Base-by-base conservation (phyloP, 2,888 invertebrate genomes). In the Morpho achilles region DNA sequence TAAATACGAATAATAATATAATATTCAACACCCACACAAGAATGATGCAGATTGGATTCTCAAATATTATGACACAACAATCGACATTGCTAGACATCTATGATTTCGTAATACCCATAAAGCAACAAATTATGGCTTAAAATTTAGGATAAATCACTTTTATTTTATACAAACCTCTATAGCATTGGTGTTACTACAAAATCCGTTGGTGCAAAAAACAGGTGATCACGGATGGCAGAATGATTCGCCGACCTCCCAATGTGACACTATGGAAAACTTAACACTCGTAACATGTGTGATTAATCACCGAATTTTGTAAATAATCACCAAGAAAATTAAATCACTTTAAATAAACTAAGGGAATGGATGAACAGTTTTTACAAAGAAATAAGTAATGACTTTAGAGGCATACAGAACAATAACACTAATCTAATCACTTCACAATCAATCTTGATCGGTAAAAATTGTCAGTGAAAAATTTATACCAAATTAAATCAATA, bases 131-230 rank as follows among this genome's bases (percentile, higher is more conserved):
- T 41, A 55, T 42, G 42, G 10, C 4, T 32, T 32, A 32, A 39
- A 41, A 51, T 7, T 65, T 60, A 61, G 66, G 59, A 63, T 65
- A 63, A 69, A 71, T 64, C 62, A 65, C 65, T 65, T 68, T 69
- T 32, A 67, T 71, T 62, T 63, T 68, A 65, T 67, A 73, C 82
- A 66, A 78, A 88, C 88, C 87, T 87, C 62, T 85, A 87, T 82
- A 87, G 81, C 88, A 89, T 89, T 88, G 81, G 83, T 82, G 82
- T 82, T 83, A 55, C 42, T 56, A 56, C 50, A 42, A 48, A 50
- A 56, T 84, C 82, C 82, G 81, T 80, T 80, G 79, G 46, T 58
- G 60, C 58, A 53, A 54, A 51, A 32, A 75, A 76, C 74, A 73
- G 77, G 74, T 82, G 80, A 80, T 76, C 74, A 72, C 75, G 71